A percentile compares a stretch with the other conserved stretches of the same genome.
phyloP scores from a whole-genome alignment of 2,113 vertebrate genomes.

The Sylvicapra grimmia region DNA sequence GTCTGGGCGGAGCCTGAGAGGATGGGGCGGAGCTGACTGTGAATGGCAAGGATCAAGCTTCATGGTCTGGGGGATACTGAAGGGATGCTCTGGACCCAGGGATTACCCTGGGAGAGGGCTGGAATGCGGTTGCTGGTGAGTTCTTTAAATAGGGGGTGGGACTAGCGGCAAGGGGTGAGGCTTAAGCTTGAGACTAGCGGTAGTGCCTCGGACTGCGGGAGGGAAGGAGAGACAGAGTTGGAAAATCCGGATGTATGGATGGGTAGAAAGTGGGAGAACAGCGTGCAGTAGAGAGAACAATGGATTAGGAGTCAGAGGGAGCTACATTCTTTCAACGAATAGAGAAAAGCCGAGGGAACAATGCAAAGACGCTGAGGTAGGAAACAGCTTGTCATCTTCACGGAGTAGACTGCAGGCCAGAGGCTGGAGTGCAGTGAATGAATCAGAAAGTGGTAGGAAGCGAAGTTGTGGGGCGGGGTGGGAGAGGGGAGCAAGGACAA shows the following conservation, averaged over 20 bases:
- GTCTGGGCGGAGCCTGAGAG: constrained; percentile 27
- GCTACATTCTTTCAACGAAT: background rate
- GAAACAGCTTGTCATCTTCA: background rate
- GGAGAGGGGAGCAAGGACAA: background rate
- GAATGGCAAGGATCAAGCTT: background rate
- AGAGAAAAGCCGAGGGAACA: background rate
- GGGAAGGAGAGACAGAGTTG: background rate
- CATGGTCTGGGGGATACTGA: background rate
- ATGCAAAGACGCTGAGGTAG: background rate
- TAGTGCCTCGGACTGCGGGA: background rate
- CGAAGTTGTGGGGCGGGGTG: background rate
- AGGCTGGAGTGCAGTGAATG: background rate
- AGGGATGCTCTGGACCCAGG: background rate
- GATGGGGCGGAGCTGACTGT: background rate
- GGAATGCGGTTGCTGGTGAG: background rate
- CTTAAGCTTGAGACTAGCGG: background rate
- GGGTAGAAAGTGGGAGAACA: background rate
- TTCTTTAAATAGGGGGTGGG: background rate
- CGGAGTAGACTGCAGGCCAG: background rate
- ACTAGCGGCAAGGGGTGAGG: background rate
- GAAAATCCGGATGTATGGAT: background rate
- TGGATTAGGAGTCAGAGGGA: background rate
- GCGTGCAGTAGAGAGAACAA: background rate
- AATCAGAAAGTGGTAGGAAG: background rate
- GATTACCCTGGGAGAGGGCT: background rate